phyloP scores from a whole-genome alignment of 2,113 vertebrate species.

The rat (Rattus norvegicus) region GRCr8 NC_086033.1:99963501-99964000 shows the following conservation, averaged over 20 bases:
- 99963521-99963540: no score
- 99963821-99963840: slow-evolving; percentile 53
- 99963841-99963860: background rate
- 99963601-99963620: no score
- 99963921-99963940: background rate
- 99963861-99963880: background rate
- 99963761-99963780: background rate
- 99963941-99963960: slow-evolving; percentile 13
- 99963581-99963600: no score
- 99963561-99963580: no score
- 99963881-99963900: background rate
- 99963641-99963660: no score
- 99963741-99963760: background rate
- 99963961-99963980: background rate
- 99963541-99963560: no score
- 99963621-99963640: no score
- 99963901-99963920: background rate
- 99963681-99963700: no score
- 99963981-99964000: slow-evolving; percentile 6
- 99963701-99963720: no score
- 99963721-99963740: no score
- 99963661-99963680: no score
- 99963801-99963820: background rate
- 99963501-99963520: no score
- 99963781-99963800: slow-evolving; percentile 22